A percentile compares a stretch with the other conserved stretches of the same genome.
phyloP scores from a whole-genome alignment of 1,140 invertebrate species.

The Teleopsis dalmanni region DNA sequence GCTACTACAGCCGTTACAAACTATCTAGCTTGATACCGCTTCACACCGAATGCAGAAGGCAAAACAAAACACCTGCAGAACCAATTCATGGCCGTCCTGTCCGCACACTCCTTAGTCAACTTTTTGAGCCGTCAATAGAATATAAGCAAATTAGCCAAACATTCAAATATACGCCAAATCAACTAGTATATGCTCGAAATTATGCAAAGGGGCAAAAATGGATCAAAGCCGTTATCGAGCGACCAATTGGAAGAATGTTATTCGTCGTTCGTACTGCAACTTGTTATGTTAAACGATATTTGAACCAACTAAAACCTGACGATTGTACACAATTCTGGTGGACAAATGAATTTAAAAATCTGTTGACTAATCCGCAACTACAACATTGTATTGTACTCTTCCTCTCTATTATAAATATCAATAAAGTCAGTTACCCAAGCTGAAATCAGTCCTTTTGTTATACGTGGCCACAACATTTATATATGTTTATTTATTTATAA shows the following conservation, averaged over 20 bases:
- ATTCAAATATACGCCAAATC: slow-evolving; percentile 3
- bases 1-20: neutral
- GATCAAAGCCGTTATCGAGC: slow-evolving; percentile 5
- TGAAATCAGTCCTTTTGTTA: too few relatives aligned
- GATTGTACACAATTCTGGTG: neutral
- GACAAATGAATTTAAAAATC: neutral
- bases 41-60: slow-evolving; percentile 13
- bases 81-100: slow-evolving; percentile 7
- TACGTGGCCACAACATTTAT: too few relatives aligned
- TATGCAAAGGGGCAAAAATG: slow-evolving; percentile 7
- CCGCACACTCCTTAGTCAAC: slow-evolving; percentile 6
- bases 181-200: slow-evolving; percentile 8
- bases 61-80: slow-evolving; percentile 3
- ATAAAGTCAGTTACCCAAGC: too few relatives aligned
- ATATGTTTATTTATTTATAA: too few relatives aligned
- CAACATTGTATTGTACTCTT: too few relatives aligned
- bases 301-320: slow-evolving; percentile 10
- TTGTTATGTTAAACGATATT: slow-evolving; percentile 7
- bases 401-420: too few relatives aligned
- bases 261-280: neutral
- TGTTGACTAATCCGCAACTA: neutral
- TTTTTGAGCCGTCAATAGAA: slow-evolving; percentile 1
- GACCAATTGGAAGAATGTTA: slow-evolving; percentile 1
- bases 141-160: neutral
- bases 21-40: slow-evolving; percentile 1